These are phyloP conservation scores for Pangasius larnaudii DNA, from an alignment of 2,797 vertebrate species.

Conservation along the genomic window DNA sequence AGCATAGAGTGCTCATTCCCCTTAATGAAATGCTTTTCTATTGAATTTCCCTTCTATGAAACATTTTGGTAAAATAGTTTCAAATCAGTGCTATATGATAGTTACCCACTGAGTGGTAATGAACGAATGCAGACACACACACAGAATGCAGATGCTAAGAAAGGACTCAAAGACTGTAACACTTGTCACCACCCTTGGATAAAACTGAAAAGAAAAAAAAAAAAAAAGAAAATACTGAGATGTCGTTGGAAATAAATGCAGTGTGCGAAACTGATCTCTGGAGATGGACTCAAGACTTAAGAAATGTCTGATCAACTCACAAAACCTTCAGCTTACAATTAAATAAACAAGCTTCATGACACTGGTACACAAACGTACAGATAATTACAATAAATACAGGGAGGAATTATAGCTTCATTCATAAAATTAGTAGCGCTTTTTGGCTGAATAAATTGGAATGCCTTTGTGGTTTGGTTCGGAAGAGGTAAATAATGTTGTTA, in stretches of 20 bases:
- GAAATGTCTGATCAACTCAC: slow-evolving; percentile 23
- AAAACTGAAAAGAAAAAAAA: slow-evolving; percentile 35
- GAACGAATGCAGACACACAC: slow-evolving; percentile 57
- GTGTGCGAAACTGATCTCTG: slow-evolving; percentile 26
- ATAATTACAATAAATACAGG: slow-evolving; percentile 51
- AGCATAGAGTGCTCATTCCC: slow-evolving; percentile 57
- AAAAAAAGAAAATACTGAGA: slow-evolving; percentile 38
- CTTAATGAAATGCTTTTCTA: slow-evolving; percentile 37
- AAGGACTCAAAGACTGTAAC: slow-evolving; percentile 49
- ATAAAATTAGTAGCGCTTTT: slow-evolving; percentile 59
- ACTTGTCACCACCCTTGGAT: slow-evolving; percentile 36
- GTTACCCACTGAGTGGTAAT: slow-evolving; percentile 56
- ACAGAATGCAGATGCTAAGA: slow-evolving; percentile 48
- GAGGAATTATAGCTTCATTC: slow-evolving; percentile 31
- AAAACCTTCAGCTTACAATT: slow-evolving; percentile 33
- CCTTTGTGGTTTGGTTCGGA: slow-evolving; percentile 45
- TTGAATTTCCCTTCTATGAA: slow-evolving; percentile 60
- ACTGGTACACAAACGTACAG: slow-evolving; percentile 30
- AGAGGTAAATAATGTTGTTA: slow-evolving; percentile 45
- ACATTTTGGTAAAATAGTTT: slow-evolving; percentile 58
- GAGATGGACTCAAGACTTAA: slow-evolving; percentile 33
- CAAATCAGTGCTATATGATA: slow-evolving; percentile 60
- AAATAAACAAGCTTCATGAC: slow-evolving; percentile 40
- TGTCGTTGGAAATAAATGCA: slow-evolving; percentile 28
- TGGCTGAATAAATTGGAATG: slow-evolving; percentile 61